A percentile compares a stretch with the other conserved stretches of the same genome.
phyloP scores from a whole-genome alignment of 2,113 vertebrate genomes.

The Lampris incognitus region DNA sequence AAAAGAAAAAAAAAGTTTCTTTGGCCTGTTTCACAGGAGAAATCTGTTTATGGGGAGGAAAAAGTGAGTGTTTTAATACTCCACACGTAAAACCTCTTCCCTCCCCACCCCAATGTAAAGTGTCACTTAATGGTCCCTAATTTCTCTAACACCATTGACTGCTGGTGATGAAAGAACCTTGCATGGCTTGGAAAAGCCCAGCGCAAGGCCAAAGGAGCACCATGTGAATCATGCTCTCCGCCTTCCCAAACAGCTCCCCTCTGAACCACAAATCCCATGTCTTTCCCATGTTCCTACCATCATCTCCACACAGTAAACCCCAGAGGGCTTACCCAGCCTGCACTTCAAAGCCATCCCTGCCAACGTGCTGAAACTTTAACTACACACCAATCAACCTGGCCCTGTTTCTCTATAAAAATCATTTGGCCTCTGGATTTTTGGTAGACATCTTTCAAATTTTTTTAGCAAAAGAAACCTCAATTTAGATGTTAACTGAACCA shows the following conservation, averaged over 20 bases:
- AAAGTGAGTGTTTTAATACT: slow-evolving; percentile 77
- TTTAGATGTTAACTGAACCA: slow-evolving; percentile 66
- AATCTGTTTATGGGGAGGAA: slow-evolving; percentile 75
- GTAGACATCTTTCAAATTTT: slow-evolving; percentile 30
- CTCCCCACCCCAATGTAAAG: slow-evolving; percentile 40
- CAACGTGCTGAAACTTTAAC: slow-evolving; percentile 78
- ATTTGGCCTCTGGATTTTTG: slow-evolving; percentile 64
- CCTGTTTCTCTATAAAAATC: slow-evolving; percentile 50
- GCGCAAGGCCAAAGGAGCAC: slow-evolving; percentile 46
- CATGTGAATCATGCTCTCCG: slow-evolving; percentile 80
- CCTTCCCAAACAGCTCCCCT: slow-evolving; percentile 71
- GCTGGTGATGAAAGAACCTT: slow-evolving; percentile 74
- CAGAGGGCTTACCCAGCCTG: slow-evolving; percentile 69
- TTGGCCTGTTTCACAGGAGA: slow-evolving; percentile 70
- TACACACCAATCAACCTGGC: slow-evolving; percentile 72
- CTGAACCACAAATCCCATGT: slow-evolving; percentile 81
- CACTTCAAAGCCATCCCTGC: slow-evolving; percentile 70
- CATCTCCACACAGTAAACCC: slow-evolving; percentile 73
- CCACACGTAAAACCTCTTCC: slow-evolving; percentile 43
- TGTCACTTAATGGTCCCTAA: slow-evolving; percentile 72
- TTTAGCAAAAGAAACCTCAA: slow-evolving; percentile 50
- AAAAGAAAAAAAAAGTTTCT: neutral
- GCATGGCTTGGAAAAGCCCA: slow-evolving; percentile 50
- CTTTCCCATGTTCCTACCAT: slow-evolving; percentile 79
- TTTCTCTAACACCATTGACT: slow-evolving; percentile 71